phyloP scores from a whole-genome alignment of 2,888 invertebrate species.

The Heteromurus nitidus region DNA sequence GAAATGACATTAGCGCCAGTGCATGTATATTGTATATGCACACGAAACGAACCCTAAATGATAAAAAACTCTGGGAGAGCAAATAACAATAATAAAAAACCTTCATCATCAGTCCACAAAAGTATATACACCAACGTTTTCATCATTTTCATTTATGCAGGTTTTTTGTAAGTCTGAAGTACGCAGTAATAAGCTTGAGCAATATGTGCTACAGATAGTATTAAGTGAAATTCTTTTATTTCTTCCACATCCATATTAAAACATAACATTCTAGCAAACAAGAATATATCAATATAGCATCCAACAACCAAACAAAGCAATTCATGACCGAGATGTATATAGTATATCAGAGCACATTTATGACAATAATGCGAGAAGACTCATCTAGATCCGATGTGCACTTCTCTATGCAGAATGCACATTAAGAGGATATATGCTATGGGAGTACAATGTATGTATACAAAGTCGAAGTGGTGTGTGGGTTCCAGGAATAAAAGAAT shows the following conservation, averaged over 20 bases:
- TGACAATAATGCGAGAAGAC: constrained; percentile 19
- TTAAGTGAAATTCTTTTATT: constrained; percentile 55
- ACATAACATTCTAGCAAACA: constrained; percentile 9
- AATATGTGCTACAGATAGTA: constrained; percentile 26
- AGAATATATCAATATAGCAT: background rate
- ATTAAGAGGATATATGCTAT: constrained; percentile 20
- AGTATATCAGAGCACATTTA: background rate
- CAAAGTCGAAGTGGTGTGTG: background rate
- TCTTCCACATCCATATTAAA: constrained; percentile 19
- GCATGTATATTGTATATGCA: no score
- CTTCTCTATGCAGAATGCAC: constrained; percentile 34
- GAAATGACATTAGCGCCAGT: constrained; percentile 49
- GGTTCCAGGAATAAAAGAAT: constrained; percentile 46
- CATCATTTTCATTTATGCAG: constrained; percentile 32
- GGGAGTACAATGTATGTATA: background rate
- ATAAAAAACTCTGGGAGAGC: constrained; percentile 47
- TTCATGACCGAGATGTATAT: constrained; percentile 7
- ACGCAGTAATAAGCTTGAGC: constrained; percentile 19
- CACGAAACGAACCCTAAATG: constrained; percentile 22
- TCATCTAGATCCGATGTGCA: constrained; percentile 41
- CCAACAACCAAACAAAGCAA: constrained; percentile 18
- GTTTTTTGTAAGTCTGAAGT: constrained; percentile 26
- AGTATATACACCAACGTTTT: constrained; percentile 47
- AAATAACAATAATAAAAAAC: constrained; percentile 58
- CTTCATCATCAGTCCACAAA: constrained; percentile 48